phyloP scores from a whole-genome alignment of 1,140 invertebrate genomes.

The Ruditapes philippinarum region DNA sequence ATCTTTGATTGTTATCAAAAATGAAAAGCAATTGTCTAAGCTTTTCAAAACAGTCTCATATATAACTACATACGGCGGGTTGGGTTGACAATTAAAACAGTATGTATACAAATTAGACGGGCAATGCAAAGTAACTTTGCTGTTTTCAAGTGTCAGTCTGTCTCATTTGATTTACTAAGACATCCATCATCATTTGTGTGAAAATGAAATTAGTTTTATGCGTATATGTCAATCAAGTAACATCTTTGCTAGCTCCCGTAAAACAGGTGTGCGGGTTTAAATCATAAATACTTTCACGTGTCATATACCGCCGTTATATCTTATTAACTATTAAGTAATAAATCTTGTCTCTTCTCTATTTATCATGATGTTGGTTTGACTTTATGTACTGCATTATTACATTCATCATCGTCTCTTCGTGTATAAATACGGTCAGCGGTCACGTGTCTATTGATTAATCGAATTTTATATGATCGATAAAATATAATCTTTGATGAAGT shows the following conservation, averaged over 20 bases:
- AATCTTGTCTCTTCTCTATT: not conserved
- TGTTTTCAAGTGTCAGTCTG: slow-evolving; percentile 11
- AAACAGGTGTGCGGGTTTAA: not conserved
- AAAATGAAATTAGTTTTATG: slow-evolving; percentile 28
- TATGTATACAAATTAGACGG: not conserved
- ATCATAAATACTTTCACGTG: not conserved
- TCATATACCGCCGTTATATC: not conserved
- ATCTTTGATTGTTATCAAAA: not conserved
- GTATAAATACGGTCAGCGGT: not conserved
- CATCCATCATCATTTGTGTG: slow-evolving; percentile 14
- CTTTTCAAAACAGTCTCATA: not conserved
- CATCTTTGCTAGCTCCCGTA: not conserved
- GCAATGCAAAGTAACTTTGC: not conserved
- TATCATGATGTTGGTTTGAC: not conserved
- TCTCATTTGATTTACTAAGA: not conserved
- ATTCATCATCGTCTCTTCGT: not conserved
- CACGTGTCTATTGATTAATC: not conserved
- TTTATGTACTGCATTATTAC: not conserved
- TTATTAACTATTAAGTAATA: slow-evolving; percentile 18
- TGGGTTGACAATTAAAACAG: not conserved
- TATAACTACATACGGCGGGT: not conserved
- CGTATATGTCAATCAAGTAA: slow-evolving; percentile 12
- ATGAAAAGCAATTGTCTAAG: not conserved
- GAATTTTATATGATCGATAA: not conserved
- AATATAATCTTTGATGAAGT: not conserved